Conservation (phyloP, 2,113 vertebrate genomes). For the Forbesichthys agassizii region DNA sequence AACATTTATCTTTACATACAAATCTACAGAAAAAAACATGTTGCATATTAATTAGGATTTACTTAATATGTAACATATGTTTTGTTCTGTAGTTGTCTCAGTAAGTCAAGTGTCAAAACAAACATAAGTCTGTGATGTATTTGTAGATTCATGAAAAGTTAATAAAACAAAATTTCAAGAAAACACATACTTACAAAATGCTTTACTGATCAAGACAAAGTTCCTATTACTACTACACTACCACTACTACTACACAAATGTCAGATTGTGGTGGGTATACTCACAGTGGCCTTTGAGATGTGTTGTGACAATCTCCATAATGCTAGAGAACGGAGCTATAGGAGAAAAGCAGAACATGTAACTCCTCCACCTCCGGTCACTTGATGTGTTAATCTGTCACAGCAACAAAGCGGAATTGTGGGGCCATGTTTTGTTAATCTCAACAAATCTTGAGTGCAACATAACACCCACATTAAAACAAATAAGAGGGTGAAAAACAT, state of each 20-base stretch:
- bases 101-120: neutral
- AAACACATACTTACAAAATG: neutral
- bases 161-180: neutral
- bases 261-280: constrained; percentile 16
- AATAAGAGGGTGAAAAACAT: constrained; percentile 16
- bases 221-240: constrained; percentile 26
- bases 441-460: constrained; percentile 58
- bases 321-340: constrained; percentile 36
- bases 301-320: constrained; percentile 22
- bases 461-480: constrained; percentile 38
- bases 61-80: too few relatives aligned
- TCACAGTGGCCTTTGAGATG: constrained; percentile 33
- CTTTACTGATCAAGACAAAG: neutral
- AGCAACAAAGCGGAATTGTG: constrained; percentile 80
- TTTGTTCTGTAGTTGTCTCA: too few relatives aligned
- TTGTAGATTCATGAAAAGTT: neutral
- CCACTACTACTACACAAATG: neutral
- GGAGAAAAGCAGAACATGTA: constrained; percentile 38
- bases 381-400: constrained; percentile 79
- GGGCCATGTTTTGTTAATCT: constrained; percentile 68
- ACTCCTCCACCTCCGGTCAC: constrained; percentile 76
- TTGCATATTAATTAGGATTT: too few relatives aligned
- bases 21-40: too few relatives aligned
- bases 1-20: too few relatives aligned
- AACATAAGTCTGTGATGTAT: neutral